Evolutionary conservation across 2,888 invertebrate species (phyloP).

Genomic region (Acholoe squamosa): DNA sequence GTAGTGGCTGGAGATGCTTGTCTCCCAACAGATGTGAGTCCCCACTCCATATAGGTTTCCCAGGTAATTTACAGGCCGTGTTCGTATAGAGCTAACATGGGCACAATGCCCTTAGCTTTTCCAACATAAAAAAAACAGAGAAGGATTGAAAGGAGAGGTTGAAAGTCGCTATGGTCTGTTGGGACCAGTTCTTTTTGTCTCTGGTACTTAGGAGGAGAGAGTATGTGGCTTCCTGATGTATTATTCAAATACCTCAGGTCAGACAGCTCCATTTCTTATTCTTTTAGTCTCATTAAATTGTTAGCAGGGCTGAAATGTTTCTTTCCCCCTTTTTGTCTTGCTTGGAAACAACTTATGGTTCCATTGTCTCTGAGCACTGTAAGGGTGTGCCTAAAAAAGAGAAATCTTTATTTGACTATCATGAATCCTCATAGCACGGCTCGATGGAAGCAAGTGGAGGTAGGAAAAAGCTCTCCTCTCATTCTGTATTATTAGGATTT

Average conservation of each 20-base stretch:
- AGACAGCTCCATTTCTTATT: neutral
- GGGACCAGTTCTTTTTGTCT: neutral
- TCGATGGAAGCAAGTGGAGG: too few relatives aligned
- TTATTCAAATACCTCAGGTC: slow-evolving; percentile 17
- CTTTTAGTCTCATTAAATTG: slow-evolving; percentile 32
- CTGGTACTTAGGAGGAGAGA: neutral
- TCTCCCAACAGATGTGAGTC: neutral
- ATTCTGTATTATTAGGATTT: too few relatives aligned
- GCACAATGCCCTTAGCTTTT: neutral
- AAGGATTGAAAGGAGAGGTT: too few relatives aligned
- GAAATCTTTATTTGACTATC: too few relatives aligned
- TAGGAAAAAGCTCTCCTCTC: too few relatives aligned
- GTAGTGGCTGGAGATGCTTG: neutral
- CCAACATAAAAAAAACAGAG: neutral
- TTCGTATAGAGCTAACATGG: neutral
- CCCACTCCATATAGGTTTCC: neutral
- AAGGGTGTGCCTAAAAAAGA: too few relatives aligned
- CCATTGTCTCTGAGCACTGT: too few relatives aligned
- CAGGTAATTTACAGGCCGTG: neutral
- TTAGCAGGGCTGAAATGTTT: neutral
- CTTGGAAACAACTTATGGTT: too few relatives aligned
- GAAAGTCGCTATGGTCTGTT: neutral
- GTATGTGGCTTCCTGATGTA: slow-evolving; percentile 8
- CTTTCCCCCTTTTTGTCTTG: too few relatives aligned
- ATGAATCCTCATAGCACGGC: too few relatives aligned